Evolutionary conservation across 2,888 invertebrate species (phyloP).

Genomic region (Diploptera punctata): DNA sequence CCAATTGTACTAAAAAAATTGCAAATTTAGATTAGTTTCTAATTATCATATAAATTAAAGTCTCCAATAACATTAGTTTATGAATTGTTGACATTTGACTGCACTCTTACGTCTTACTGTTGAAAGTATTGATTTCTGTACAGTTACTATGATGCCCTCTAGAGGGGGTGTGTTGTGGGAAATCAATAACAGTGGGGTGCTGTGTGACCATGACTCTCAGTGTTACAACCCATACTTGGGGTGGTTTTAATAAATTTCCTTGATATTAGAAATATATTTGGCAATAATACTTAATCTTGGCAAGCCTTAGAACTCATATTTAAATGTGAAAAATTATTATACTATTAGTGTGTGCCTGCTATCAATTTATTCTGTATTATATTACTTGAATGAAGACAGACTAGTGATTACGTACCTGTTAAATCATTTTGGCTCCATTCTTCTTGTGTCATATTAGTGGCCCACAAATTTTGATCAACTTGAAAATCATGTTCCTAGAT

Average conservation of each 20-base stretch:
- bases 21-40: no score
- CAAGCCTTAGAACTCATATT: no score
- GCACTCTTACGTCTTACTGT: constrained; percentile 9
- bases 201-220: constrained; percentile 15
- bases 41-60: no score
- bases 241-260: not conserved
- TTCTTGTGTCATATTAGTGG: not conserved
- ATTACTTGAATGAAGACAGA: no score
- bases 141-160: constrained; percentile 32
- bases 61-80: not conserved
- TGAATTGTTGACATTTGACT: not conserved
- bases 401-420: no score
- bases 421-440: not conserved
- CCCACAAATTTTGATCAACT: not conserved
- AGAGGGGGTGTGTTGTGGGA: constrained; percentile 14
- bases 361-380: no score
- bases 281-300: no score
- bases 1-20: no score
- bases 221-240: not conserved
- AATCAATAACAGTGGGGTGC: constrained; percentile 33
- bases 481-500: not conserved
- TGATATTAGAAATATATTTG: not conserved
- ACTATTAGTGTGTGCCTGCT: constrained; percentile 8
- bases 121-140: constrained; percentile 32
- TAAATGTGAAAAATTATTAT: no score